Evolutionary conservation across 2,113 vertebrate species (phyloP).

Genomic region (Carollia perspicillata): DNA sequence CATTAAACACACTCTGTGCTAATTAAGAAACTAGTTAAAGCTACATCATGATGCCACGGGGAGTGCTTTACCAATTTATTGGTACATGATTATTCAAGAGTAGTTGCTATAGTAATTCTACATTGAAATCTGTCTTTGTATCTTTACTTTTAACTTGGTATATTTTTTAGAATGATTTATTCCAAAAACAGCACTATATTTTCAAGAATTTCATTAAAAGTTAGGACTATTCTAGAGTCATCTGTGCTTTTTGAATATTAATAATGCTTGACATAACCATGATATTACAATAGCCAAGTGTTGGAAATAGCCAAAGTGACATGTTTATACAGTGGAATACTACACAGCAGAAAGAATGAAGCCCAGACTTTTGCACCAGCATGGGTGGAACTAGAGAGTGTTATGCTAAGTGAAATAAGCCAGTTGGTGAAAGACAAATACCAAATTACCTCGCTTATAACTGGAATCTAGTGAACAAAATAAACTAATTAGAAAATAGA

Average conservation of each 20-base stretch:
- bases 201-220: neutral
- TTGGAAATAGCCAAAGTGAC: no score
- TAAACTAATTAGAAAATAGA: no score
- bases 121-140: neutral
- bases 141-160: neutral
- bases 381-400: no score
- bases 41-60: neutral
- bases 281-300: no score
- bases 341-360: no score
- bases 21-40: neutral
- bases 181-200: neutral
- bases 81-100: neutral
- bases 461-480: no score
- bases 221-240: neutral
- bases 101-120: neutral
- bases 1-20: accelerated
- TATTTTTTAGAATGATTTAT: neutral
- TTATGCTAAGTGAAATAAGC: no score
- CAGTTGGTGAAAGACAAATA: no score
- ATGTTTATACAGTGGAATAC: no score
- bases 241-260: neutral
- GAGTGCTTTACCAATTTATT: neutral
- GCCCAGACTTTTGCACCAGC: no score
- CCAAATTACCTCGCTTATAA: no score
- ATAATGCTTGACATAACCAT: neutral